Evolutionary conservation across 2,888 invertebrate genomes (phyloP).

Genomic region (Parnassius orleans): DNA sequence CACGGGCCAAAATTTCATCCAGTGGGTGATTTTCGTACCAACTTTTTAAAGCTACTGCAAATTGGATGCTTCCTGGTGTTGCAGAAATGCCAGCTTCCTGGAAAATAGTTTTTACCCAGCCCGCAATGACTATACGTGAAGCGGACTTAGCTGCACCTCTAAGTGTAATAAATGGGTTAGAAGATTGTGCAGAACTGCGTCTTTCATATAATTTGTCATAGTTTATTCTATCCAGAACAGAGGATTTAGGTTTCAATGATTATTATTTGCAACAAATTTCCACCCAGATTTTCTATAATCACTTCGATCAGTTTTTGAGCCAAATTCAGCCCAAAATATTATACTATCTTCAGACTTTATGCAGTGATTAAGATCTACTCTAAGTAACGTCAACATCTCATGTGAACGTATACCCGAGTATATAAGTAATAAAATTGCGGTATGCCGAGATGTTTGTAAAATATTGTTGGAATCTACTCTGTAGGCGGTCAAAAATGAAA

Average conservation of each 20-base stretch:
- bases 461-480: background rate
- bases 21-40: no score
- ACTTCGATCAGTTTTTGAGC: conserved; percentile 32
- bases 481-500: background rate
- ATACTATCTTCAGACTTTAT: background rate
- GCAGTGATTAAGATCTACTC: background rate
- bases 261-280: conserved; percentile 21
- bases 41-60: no score
- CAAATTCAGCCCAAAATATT: conserved; percentile 28
- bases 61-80: no score
- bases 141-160: no score
- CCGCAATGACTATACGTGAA: no score
- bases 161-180: background rate
- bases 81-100: no score
- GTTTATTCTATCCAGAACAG: conserved; percentile 25
- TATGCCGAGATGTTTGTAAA: background rate
- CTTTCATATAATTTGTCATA: conserved; percentile 8
- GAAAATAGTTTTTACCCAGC: no score
- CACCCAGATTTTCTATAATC: conserved; percentile 31
- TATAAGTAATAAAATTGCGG: background rate
- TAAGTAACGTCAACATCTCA: background rate
- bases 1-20: no score
- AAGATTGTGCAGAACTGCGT: background rate
- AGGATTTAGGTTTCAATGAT: conserved; percentile 18
- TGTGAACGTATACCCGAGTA: background rate